Evolutionary conservation across 2,113 vertebrate species (phyloP).

Genomic region (Tachuris rubrigastra): DNA sequence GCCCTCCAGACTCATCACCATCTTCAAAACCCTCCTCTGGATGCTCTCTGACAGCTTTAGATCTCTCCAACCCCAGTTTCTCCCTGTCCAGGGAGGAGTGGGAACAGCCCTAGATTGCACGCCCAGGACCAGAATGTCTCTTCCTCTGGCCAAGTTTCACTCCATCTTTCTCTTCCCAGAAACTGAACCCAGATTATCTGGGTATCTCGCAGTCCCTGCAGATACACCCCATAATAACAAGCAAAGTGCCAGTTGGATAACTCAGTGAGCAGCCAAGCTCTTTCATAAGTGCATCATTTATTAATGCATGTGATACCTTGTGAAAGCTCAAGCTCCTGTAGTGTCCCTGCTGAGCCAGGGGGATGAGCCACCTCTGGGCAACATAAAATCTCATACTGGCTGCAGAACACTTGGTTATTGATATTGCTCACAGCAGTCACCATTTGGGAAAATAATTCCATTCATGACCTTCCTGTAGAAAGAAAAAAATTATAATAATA

Average conservation of each 20-base stretch:
- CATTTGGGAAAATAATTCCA: neutral
- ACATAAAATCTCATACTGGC: neutral
- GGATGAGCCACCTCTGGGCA: neutral
- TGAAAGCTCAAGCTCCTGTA: neutral
- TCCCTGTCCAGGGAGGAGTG: neutral
- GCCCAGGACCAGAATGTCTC: no score
- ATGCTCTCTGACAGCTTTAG: neutral
- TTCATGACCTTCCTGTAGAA: neutral
- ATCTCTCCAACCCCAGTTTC: neutral
- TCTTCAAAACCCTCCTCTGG: neutral
- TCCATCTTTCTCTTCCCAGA: neutral
- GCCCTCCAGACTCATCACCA: neutral
- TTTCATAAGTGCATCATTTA: neutral
- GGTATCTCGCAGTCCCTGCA: neutral
- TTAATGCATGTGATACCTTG: neutral
- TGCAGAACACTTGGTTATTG: neutral
- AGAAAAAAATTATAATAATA: no score
- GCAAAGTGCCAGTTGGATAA: neutral
- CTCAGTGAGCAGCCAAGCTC: neutral
- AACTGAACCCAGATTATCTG: neutral
- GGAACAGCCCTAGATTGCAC: neutral
- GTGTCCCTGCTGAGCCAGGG: neutral
- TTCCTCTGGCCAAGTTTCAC: no score
- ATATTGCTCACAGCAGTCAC: neutral
- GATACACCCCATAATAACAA: rapidly evolving